Base-by-base conservation (phyloP, 2,888 invertebrate species). In the Caenorhabditis auriculariae region DNA sequence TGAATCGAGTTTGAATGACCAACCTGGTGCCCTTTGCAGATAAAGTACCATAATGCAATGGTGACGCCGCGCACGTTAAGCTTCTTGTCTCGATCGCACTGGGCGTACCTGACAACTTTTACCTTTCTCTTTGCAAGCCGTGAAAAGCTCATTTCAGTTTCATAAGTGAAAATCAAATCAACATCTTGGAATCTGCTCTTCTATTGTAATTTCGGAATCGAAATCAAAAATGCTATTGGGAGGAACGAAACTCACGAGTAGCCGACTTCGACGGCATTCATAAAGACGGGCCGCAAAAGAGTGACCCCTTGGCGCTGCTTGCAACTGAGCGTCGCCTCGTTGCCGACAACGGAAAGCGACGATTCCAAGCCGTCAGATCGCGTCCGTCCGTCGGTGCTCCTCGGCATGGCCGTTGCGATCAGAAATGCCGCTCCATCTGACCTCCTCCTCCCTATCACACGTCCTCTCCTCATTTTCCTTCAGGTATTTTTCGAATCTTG, bases 21-120 rank as follows among this genome's bases (percentile, higher is more conserved):
- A 29, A 50, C 54, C 54, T 72, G 69, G 52, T 74, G 74, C 12
- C 74, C 74, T 1, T 65, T 58, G 24, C 67, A 67, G 37, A 74
- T 60, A 48, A 74, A 74, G 53, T 74, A 60, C 71, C 72, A 74
- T 7, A 71, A 53, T 24, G 71, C 71, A 42, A 74, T 66, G n/a
- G 71, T 69, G 24, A 70, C 66, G 2, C 74, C 74, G 15, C 69
- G 61, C 0, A 71, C 72, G 44, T 66, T 58, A 23, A 70, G 60
- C 27, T 69, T 64, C 41, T 66, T 63, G 54, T 72, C 72, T 39
- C 59, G 54, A 49, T 72, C 72, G 42, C 64, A 68, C 37, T 68
- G 68, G 7, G 61, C 53, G 49, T 61, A 66, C 0, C 58, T 63
- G 53, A 9, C 48, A 32, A 32, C 9, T 32, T n/a, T 32, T 32